These are phyloP conservation scores for Psephotus haematonotus DNA, from an alignment of 2,113 vertebrate species.

Conservation along the genomic window DNA sequence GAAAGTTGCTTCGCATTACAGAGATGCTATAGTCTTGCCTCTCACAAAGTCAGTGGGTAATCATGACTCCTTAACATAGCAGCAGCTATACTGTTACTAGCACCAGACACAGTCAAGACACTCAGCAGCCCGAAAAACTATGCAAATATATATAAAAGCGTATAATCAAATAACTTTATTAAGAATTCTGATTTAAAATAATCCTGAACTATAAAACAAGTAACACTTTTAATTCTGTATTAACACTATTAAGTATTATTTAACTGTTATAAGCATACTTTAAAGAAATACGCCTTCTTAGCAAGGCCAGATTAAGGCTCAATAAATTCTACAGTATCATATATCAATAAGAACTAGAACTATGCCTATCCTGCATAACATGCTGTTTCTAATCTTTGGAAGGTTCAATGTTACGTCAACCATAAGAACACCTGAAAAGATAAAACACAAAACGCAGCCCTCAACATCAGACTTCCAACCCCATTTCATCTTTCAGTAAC, in stretches of 20 bases:
- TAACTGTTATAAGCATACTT: not conserved
- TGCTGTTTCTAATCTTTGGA: not conserved
- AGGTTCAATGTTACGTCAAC: not conserved
- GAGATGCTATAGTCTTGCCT: not conserved
- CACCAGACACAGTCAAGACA: not conserved
- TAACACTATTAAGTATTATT: not conserved
- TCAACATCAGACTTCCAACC: not conserved
- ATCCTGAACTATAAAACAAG: not conserved
- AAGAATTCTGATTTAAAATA: not conserved
- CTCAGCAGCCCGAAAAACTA: not conserved
- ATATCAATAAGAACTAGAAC: not conserved
- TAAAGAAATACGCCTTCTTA: not conserved
- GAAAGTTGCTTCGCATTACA: rapidly evolving
- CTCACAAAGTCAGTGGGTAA: not conserved
- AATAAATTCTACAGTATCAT: not conserved
- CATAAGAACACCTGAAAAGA: not conserved
- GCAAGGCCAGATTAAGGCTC: not conserved
- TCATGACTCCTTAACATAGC: not conserved
- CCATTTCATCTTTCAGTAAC: not conserved
- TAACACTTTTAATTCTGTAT: not conserved
- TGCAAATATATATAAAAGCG: rapidly evolving
- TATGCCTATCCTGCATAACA: not conserved
- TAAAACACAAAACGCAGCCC: not conserved
- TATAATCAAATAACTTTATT: not conserved
- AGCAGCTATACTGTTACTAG: not conserved